A percentile compares a stretch with the other conserved stretches of the same genome.
phyloP scores from a whole-genome alignment of 2,113 vertebrate species.

The Columba livia region DNA sequence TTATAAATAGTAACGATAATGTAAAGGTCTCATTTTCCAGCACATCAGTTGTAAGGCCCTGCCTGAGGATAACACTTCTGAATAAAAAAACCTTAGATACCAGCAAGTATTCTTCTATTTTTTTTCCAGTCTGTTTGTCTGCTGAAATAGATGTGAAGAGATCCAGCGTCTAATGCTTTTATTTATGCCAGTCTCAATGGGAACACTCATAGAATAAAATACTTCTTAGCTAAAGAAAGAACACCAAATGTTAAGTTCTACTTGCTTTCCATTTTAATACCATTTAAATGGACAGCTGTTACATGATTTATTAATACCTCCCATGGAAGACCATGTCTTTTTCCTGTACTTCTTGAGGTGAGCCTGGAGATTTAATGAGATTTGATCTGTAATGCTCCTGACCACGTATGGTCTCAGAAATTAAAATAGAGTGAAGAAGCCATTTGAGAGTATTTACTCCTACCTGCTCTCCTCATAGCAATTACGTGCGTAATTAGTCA shows the following conservation, averaged over 20 bases:
- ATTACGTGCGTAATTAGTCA: not conserved
- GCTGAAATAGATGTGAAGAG: not conserved
- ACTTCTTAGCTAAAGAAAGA: not conserved
- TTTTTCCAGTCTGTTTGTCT: not conserved
- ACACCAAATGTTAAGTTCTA: not conserved
- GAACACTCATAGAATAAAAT: not conserved
- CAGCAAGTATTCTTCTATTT: not conserved
- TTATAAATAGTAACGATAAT: not conserved
- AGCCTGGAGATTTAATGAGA: not conserved
- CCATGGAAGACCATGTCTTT: not conserved
- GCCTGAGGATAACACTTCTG: not conserved
- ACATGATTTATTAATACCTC: not conserved
- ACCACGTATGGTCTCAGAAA: not conserved
- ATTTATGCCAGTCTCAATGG: not conserved
- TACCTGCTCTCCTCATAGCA: not conserved
- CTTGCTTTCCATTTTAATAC: not conserved
- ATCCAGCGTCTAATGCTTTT: not conserved
- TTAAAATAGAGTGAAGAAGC: not conserved
- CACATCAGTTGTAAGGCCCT: not conserved
- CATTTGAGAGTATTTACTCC: not conserved
- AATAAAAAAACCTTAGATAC: not conserved
- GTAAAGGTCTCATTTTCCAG: not conserved
- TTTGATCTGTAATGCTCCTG: not conserved
- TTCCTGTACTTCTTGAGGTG: not conserved
- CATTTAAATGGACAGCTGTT: not conserved